Conservation (phyloP, 2,797 vertebrate species). For the Eidolon dupreanum region DNA sequence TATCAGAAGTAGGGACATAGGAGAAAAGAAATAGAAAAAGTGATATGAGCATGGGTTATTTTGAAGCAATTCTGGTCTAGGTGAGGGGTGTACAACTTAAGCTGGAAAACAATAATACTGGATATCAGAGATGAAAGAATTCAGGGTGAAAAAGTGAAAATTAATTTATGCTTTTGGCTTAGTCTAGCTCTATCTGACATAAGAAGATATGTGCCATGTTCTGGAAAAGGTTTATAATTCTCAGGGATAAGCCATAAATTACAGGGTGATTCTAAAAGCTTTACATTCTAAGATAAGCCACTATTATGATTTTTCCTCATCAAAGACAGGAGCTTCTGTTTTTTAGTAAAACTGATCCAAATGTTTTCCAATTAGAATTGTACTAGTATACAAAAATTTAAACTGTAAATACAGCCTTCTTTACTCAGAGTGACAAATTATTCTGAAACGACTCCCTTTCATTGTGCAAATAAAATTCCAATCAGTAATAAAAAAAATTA, state of each 20-base stretch:
- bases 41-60: background rate
- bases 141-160: background rate
- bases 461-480: background rate
- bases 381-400: background rate
- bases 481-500: background rate
- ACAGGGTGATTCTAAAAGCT: constrained; percentile 26
- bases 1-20: background rate
- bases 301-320: constrained; percentile 1
- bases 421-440: background rate
- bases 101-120: background rate
- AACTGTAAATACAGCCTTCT: background rate
- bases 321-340: background rate
- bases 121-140: background rate
- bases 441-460: background rate
- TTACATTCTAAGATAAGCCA: constrained; percentile 36
- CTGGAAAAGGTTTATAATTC: constrained; percentile 23
- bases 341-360: background rate
- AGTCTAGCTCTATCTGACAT: background rate
- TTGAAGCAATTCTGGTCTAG: background rate
- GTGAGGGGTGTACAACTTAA: background rate
- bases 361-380: background rate
- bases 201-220: background rate
- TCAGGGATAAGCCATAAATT: constrained; percentile 60
- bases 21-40: background rate
- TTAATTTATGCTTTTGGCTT: background rate